Percentiles rank a stretch among this genome's conserved stretches.
Evolutionary conservation across 2,888 invertebrate species (phyloP).

Genomic region (Sesia bembeciformis): DNA sequence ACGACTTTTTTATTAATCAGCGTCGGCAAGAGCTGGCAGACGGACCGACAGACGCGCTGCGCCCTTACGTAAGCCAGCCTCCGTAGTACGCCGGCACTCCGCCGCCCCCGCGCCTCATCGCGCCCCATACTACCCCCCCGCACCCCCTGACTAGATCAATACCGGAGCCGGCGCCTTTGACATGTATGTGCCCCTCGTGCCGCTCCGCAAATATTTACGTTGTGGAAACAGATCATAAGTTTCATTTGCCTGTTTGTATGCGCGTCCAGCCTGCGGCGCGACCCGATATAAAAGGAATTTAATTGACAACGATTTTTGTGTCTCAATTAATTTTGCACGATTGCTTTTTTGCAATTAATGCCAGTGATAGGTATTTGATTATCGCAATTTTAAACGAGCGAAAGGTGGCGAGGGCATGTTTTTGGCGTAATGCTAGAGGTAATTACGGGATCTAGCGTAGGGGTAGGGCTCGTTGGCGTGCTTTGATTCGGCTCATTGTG

Average conservation of each 20-base stretch:
- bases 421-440: not conserved
- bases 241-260: constrained; percentile 48
- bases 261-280: constrained; percentile 6
- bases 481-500: not conserved
- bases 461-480: not conserved
- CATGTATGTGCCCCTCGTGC: constrained; percentile 69
- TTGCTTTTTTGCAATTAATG: not conserved
- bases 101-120: constrained; percentile 11
- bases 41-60: constrained; percentile 63
- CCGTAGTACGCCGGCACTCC: constrained; percentile 39
- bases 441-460: not conserved
- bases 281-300: constrained; percentile 26
- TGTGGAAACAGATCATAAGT: constrained; percentile 69
- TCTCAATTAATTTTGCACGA: constrained; percentile 13
- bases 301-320: constrained; percentile 21
- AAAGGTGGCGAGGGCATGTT: not conserved
- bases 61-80: constrained; percentile 65
- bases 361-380: not conserved
- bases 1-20: constrained; percentile 65
- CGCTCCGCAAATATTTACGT: constrained; percentile 70
- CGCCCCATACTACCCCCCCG: constrained; percentile 10
- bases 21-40: constrained; percentile 43
- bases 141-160: constrained; percentile 54
- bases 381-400: not conserved
- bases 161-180: constrained; percentile 70